Percentiles rank a stretch among this genome's conserved stretches.
Evolutionary conservation across 1,140 invertebrate genomes (phyloP).

Genomic region (Berghia stephanieae): DNA sequence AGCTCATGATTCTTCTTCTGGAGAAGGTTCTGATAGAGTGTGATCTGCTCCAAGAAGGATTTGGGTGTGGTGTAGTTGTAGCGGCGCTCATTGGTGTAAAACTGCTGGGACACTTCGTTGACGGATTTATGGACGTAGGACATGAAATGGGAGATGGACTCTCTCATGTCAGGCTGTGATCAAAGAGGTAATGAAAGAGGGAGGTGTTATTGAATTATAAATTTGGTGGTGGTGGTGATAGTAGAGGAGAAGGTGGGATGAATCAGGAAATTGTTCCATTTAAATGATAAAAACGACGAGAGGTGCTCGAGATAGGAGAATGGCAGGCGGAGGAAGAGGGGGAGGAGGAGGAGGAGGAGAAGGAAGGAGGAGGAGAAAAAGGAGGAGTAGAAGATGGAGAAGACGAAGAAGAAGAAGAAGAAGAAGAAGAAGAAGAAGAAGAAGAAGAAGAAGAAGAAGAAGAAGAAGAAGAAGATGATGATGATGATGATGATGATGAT

Average conservation of each 20-base stretch:
- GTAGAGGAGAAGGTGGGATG: not conserved
- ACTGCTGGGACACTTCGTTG: constrained; percentile 86
- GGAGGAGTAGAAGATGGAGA: not conserved
- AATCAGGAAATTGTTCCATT: not conserved
- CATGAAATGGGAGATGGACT: constrained; percentile 86
- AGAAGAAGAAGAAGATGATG: constrained; percentile 1
- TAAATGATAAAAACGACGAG: too few relatives aligned
- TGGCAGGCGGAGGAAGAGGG: not conserved
- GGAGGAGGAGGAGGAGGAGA: not conserved
- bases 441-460: not conserved
- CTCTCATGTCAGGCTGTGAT: constrained; percentile 55
- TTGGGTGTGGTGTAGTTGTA: constrained; percentile 98
- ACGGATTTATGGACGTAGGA: constrained; percentile 93
- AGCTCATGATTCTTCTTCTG: constrained; percentile 84
- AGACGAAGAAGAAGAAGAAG: not conserved
- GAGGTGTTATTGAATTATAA: not conserved
- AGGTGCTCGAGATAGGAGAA: not conserved
- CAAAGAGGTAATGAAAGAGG: not conserved
- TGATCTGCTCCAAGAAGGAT: constrained; percentile 95
- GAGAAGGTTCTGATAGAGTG: constrained; percentile 87
- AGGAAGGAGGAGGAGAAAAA: constrained; percentile 10
- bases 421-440: constrained; percentile 4
- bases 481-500: too few relatives aligned
- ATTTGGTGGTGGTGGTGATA: not conserved
- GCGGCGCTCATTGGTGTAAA: constrained; percentile 86